phyloP scores from a whole-genome alignment of 23 tunicate species.

The Halocynthia roretzi region DNA sequence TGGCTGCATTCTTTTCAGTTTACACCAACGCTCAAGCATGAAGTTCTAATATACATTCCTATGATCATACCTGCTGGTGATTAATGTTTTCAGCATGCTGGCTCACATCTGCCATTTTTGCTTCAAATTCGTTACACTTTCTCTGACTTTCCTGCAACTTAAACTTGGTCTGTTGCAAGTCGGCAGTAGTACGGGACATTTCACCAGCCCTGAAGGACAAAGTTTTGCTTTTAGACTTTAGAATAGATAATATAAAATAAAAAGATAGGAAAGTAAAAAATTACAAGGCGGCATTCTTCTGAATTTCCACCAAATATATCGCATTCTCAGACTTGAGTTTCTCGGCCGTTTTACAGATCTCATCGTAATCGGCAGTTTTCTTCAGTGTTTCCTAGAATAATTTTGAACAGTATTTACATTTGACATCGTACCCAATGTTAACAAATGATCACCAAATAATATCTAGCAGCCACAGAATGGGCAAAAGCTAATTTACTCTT shows the following conservation, averaged over 20 bases:
- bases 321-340: constrained; percentile 62
- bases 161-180: constrained; percentile 18
- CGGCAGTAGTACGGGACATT: constrained; percentile 5
- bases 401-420: not conserved
- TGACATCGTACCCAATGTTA: not conserved
- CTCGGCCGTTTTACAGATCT: constrained; percentile 6
- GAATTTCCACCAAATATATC: constrained; percentile 33
- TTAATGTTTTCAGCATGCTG: constrained; percentile 10
- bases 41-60: too few relatives aligned
- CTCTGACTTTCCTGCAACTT: constrained; percentile 25
- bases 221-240: not conserved
- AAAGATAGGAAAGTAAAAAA: not conserved
- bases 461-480: too few relatives aligned
- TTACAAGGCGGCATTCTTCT: constrained; percentile 63
- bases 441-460: too few relatives aligned
- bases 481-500: not conserved
- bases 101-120: constrained; percentile 12
- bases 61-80: constrained; percentile 31
- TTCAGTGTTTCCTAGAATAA: constrained; percentile 14
- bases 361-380: constrained; percentile 17
- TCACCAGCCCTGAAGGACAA: constrained; percentile 21
- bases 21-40: too few relatives aligned
- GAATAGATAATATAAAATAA: not conserved
- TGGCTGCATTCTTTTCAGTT: too few relatives aligned
- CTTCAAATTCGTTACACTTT: constrained; percentile 5